Evolutionary conservation across 2,113 vertebrate species (phyloP), one percentile per base, ranked within the genome.

Genomic region (Oncorhynchus keta): DNA sequence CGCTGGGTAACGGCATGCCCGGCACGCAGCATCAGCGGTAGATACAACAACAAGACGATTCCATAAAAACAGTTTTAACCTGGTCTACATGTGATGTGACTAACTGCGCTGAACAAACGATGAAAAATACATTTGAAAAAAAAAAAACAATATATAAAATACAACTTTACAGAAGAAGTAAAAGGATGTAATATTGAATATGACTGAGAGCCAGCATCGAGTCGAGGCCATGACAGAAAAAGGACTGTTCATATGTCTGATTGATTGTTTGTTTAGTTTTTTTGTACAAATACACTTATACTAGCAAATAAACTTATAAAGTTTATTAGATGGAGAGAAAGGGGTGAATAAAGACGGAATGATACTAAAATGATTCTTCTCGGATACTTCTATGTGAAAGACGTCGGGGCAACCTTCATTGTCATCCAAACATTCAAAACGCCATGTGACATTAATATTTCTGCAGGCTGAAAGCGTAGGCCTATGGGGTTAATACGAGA

Each of bases 1-100:
- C 97, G 57, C 81, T 99, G 84, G 92, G 94, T 81, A 97, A 92
- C 91, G 92, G 95, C 59, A 94, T 98, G 90, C 85, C 95, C 67
- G 97, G 97, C 75, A 94, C 95, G 62, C 95, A 93, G 70, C 97
- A 97, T 51, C 95, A 95, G 78, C 97, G 97, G 89, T 98, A 96
- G 95, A 89, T 83, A 73, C 39, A 45, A 73, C 16, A 12, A 45
- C 39, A 57, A 16, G 81, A 86, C 74, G 80, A 66, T 78, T 68
- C 81, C 80, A 72, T 83, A 75, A 76, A 62, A 75, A 76, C 83
- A 82, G 80, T 35, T 86, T 72, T 75, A 88, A 80, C 51, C 39
- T 45, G 39, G 39, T 45, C 39, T 75, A 80, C 76, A 73, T 74
- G 81, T 88, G 90, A 90, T 80, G 82, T 81, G 90, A 89, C 79